Percentiles rank a stretch among this genome's conserved stretches.
These are phyloP conservation scores for Polymixis lichenea DNA, from an alignment of 2,888 invertebrate genomes.

Conservation along the genomic window DNA sequence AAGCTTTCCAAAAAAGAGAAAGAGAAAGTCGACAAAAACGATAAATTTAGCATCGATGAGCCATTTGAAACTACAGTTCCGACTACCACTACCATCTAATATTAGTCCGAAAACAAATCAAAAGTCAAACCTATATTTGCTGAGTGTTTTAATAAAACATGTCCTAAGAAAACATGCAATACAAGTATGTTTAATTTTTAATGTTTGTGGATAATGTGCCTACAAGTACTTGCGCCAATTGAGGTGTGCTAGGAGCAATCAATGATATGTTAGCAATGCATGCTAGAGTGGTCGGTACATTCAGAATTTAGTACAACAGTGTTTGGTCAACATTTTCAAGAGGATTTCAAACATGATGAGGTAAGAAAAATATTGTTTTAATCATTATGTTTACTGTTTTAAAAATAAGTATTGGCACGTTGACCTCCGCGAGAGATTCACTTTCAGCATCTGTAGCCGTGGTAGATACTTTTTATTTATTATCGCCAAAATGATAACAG, in stretches of 20 bases:
- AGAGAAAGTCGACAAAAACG: conserved; percentile 28
- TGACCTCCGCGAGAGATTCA: conserved; percentile 50
- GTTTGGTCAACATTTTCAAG: conserved; percentile 70
- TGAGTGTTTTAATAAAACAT: conserved; percentile 48
- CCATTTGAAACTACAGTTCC: conserved; percentile 32
- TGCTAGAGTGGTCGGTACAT: conserved; percentile 55
- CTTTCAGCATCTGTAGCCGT: conserved; percentile 40
- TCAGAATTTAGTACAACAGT: conserved; percentile 64
- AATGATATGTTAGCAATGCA: conserved; percentile 59
- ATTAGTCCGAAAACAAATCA: conserved; percentile 22
- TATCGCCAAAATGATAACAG: background rate
- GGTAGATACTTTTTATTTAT: background rate
- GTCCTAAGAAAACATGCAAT: conserved; percentile 57
- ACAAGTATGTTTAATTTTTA: conserved; percentile 65
- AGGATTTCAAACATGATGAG: conserved; percentile 73
- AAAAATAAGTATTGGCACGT: conserved; percentile 30
- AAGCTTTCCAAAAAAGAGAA: conserved; percentile 17
- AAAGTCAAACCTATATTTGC: conserved; percentile 40
- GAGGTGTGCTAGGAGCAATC: conserved; percentile 55
- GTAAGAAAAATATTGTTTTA: conserved; percentile 71
- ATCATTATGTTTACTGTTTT: conserved; percentile 53
- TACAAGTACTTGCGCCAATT: conserved; percentile 60
- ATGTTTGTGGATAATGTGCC: conserved; percentile 72
- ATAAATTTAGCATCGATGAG: background rate
- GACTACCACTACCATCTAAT: conserved; percentile 15